Evolutionary conservation across 2,113 vertebrate species (phyloP).

Genomic region (Antidorcas marsupialis): DNA sequence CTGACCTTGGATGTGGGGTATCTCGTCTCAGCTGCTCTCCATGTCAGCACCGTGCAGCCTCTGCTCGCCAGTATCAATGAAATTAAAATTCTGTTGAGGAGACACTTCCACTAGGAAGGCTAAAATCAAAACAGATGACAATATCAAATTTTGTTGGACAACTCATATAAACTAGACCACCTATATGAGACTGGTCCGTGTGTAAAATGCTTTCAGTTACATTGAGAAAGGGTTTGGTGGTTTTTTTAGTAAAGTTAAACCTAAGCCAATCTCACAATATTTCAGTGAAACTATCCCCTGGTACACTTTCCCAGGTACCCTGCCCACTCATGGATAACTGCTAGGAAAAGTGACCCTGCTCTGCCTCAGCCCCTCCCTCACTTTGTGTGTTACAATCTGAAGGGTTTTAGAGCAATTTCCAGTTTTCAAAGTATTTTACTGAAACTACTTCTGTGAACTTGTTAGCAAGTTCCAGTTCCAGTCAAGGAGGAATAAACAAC

Average conservation of each 20-base stretch:
- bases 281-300: neutral
- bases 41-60: fast-evolving
- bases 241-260: neutral
- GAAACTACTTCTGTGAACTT: neutral
- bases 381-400: neutral
- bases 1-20: neutral
- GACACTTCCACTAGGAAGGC: neutral
- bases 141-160: neutral
- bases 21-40: fast-evolving
- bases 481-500: neutral
- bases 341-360: neutral
- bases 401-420: neutral
- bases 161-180: neutral
- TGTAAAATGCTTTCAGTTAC: neutral
- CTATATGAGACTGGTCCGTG: neutral
- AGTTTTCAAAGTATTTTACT: neutral
- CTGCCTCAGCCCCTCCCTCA: neutral
- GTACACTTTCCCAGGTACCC: neutral
- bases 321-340: neutral
- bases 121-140: neutral
- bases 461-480: neutral
- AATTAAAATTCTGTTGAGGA: neutral
- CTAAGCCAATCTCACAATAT: neutral
- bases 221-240: neutral
- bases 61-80: fast-evolving